phyloP scores from a whole-genome alignment of 2,888 invertebrate species.

The Heliconius ethilla region DNA sequence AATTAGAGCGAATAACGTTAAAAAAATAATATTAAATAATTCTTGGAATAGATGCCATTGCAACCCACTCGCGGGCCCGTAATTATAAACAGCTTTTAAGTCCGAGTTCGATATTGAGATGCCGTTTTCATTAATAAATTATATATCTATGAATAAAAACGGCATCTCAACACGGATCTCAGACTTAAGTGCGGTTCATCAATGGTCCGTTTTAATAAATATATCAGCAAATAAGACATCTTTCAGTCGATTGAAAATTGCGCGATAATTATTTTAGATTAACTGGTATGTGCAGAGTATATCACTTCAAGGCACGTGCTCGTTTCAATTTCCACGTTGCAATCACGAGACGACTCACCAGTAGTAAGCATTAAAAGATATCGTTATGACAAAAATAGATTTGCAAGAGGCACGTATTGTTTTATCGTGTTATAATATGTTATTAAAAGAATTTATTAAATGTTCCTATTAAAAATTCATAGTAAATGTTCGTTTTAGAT shows the following conservation, averaged over 20 bases:
- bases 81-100: too few relatives aligned
- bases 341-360: slow-evolving; percentile 24
- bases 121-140: too few relatives aligned
- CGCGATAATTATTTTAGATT: background rate
- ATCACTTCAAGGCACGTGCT: slow-evolving; percentile 50
- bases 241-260: background rate
- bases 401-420: slow-evolving; percentile 28
- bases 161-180: too few relatives aligned
- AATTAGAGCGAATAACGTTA: too few relatives aligned
- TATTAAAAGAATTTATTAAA: background rate
- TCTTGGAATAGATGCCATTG: too few relatives aligned
- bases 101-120: too few relatives aligned
- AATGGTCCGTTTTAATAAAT: too few relatives aligned
- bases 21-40: too few relatives aligned
- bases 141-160: too few relatives aligned
- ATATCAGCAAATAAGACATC: background rate
- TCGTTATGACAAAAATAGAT: slow-evolving; percentile 27
- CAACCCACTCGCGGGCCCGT: too few relatives aligned
- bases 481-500: background rate
- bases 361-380: slow-evolving; percentile 9
- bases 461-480: background rate
- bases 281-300: background rate
- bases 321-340: slow-evolving; percentile 29
- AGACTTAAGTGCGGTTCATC: too few relatives aligned
- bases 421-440: background rate